Base-by-base conservation (phyloP, 2,888 invertebrate genomes). In the Fragum fragum region DNA sequence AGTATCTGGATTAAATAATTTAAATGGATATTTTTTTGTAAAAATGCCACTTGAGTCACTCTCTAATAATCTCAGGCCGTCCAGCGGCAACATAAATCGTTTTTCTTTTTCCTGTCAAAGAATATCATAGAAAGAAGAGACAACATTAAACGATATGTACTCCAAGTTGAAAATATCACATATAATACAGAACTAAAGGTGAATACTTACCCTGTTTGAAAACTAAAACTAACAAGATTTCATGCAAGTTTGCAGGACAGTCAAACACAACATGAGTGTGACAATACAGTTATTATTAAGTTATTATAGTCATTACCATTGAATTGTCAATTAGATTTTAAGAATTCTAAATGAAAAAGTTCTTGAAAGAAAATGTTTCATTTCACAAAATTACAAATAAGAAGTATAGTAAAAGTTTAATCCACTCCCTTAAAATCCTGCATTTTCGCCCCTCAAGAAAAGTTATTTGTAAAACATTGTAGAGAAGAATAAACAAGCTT, bases 21-120 rank as follows among this genome's bases (percentile, higher is more conserved):
- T 99, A 95, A 99, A 99, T 96, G 98, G 98, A 95, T 99, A 98
- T 92, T 99, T 96, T 86, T 98, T 96, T 74, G 99, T 99, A 93
- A 95, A 99, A 95, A 99, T 98, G 75, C 99, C 98, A 95, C 98
- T 98, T 26, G 52, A 71, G 95, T 99, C 99, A 88, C 99, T 96
- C 95, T 99, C 99, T 81, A 98, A 96, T 92, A 99, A 96, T 95
- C 63, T 52, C 57, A 85, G 77, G 98, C 98, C 98, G 95, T 99
- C 99, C 94, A 99, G 95, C 73, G 98, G 98, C 94, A 99, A 95
- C 99, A 99, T 99, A 95, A 98, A 99, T 94, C 99, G 99, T 96
- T 99, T 99, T 95, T 99, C 99, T 90, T 98, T 97, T 95, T 99
- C 99, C 89, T 89, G 77, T 79, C 55, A 68, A 66, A 66, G 39